Percentiles rank a stretch among this genome's conserved stretches.
Evolutionary conservation across 2,797 vertebrate species (phyloP).

Genomic region (Liparis tanakae): DNA sequence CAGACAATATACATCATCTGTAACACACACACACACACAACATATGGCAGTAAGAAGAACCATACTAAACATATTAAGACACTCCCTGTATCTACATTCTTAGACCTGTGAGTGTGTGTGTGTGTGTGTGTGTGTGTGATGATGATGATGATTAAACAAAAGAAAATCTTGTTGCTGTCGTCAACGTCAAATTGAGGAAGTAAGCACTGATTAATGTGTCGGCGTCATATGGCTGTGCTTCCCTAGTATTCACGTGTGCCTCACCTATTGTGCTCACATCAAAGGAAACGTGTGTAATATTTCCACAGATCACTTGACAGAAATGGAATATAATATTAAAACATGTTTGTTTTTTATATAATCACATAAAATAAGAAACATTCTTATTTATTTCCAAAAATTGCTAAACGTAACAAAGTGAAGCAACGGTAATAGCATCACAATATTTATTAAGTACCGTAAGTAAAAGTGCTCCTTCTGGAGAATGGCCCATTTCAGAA

Average conservation of each 20-base stretch:
- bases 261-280: not conserved
- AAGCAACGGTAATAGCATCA: not conserved
- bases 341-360: not conserved
- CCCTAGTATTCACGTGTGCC: not conserved
- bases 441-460: not conserved
- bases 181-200: not conserved
- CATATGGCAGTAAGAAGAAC: not conserved
- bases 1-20: not conserved
- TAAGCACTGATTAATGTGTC: not conserved
- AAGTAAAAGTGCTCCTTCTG: not conserved
- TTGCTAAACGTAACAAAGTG: no score
- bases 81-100: conserved; percentile 6
- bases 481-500: no score
- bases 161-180: conserved; percentile 14
- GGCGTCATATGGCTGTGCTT: not conserved
- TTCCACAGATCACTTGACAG: not conserved
- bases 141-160: conserved; percentile 39
- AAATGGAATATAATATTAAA: not conserved
- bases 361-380: not conserved
- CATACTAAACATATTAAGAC: conserved; percentile 30
- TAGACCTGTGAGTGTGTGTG: conserved; percentile 58
- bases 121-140: conserved; percentile 84
- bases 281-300: not conserved
- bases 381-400: no score
- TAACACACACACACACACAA: conserved; percentile 13